Evolutionary conservation across 2,113 vertebrate genomes (phyloP).

Genomic region (Aldabrachelys gigantea): DNA sequence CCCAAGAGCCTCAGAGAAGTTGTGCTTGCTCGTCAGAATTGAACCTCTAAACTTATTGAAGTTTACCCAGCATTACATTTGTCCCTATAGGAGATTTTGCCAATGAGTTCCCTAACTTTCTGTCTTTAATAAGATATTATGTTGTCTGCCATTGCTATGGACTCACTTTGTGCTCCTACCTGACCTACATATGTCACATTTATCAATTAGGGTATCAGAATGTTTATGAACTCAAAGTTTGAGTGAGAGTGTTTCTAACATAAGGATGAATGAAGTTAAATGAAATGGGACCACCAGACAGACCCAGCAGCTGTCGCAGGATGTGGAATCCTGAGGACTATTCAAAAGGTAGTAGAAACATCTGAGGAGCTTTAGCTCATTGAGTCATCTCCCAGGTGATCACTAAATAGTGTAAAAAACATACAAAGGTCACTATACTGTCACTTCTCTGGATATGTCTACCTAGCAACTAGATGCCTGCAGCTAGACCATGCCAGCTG

Average conservation of each 20-base stretch:
- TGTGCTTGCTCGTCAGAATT: neutral
- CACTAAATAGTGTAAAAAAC: conserved; percentile 8
- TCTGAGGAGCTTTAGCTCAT: conserved; percentile 58
- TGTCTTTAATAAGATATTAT: neutral
- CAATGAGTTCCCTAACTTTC: conserved; percentile 32
- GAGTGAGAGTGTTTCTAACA: conserved; percentile 40
- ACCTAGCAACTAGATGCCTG: neutral
- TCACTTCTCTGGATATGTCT: neutral
- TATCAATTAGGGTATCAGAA: conserved; percentile 29
- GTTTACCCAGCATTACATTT: conserved; percentile 61
- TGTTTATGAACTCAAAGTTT: conserved; percentile 40
- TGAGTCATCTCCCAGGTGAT: conserved; percentile 58
- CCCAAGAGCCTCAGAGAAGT: neutral
- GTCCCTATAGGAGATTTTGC: conserved; percentile 4
- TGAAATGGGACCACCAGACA: conserved; percentile 64
- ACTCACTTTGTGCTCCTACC: conserved; percentile 4
- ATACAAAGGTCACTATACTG: conserved; percentile 24
- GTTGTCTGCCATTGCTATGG: neutral
- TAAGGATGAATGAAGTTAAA: conserved; percentile 61
- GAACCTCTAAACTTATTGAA: neutral
- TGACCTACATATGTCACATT: neutral
- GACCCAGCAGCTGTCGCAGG: conserved; percentile 42
- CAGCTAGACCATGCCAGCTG: neutral
- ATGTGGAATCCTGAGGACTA: conserved; percentile 38
- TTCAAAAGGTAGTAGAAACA: conserved; percentile 58